A percentile compares a stretch with the other conserved stretches of the same genome.
Evolutionary conservation across 2,888 invertebrate species (phyloP).

Genomic region (Flabesymbios commensalis): DNA sequence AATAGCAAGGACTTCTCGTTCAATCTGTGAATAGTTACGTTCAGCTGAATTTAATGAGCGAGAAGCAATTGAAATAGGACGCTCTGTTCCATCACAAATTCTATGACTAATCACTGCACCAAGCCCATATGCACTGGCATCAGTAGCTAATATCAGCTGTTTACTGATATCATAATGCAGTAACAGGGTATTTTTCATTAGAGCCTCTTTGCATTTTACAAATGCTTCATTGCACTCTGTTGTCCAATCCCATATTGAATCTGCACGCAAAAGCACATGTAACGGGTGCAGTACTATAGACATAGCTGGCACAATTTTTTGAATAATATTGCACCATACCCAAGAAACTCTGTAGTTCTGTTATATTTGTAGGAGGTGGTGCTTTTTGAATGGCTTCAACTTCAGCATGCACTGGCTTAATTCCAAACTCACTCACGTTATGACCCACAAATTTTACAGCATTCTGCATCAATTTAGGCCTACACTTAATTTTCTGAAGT

Average conservation of each 20-base stretch:
- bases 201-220: background rate
- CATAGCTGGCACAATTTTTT: constrained; percentile 19
- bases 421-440: constrained; percentile 20
- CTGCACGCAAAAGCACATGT: background rate
- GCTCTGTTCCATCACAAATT: background rate
- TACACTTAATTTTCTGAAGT: background rate
- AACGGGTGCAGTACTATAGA: constrained; percentile 8
- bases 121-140: background rate
- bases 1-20: constrained; percentile 36
- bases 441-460: constrained; percentile 24
- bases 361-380: constrained; percentile 22
- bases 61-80: background rate
- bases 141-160: background rate
- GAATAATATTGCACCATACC: constrained; percentile 27
- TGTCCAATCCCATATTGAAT: background rate
- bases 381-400: constrained; percentile 20
- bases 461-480: background rate
- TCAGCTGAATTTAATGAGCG: constrained; percentile 4
- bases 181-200: background rate
- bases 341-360: constrained; percentile 23
- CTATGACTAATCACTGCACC: background rate
- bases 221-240: background rate
- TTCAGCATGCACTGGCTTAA: constrained; percentile 14
- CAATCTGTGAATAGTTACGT: constrained; percentile 12
- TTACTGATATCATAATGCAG: background rate